phyloP scores from a whole-genome alignment of 2,113 vertebrate species.

The Nyctibius bracteatus region DNA sequence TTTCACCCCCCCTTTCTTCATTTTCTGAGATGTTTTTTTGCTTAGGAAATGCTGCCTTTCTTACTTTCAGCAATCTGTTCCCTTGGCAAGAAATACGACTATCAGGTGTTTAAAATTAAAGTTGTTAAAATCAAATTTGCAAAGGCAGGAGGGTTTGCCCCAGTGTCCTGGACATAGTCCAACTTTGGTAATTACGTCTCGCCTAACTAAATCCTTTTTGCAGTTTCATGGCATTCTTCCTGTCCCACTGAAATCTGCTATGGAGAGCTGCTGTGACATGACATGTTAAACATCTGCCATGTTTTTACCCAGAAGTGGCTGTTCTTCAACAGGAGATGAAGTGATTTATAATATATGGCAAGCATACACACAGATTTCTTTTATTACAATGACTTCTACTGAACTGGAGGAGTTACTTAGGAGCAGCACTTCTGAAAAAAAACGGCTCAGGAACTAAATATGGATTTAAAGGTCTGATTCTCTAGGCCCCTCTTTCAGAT shows the following conservation, averaged over 20 bases:
- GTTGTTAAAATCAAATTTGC: constrained; percentile 51
- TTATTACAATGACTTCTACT: neutral
- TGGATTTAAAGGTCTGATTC: neutral
- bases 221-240: neutral
- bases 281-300: neutral
- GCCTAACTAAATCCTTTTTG: neutral
- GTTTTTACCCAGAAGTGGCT: neutral
- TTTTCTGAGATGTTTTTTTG: neutral
- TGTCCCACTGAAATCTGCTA: neutral
- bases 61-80: neutral
- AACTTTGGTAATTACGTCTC: neutral
- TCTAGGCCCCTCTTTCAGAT: neutral
- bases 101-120: constrained; percentile 55
- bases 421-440: neutral
- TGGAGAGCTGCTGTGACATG: neutral
- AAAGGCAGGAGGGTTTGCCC: constrained; percentile 20
- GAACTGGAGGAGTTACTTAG: neutral
- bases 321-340: neutral
- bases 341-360: neutral
- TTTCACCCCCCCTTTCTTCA: neutral
- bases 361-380: neutral
- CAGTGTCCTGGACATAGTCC: constrained; percentile 2
- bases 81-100: neutral
- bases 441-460: neutral
- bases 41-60: neutral